Conservation (phyloP, 2,797 vertebrate species). For the Scolopax bukidnonensis region DNA sequence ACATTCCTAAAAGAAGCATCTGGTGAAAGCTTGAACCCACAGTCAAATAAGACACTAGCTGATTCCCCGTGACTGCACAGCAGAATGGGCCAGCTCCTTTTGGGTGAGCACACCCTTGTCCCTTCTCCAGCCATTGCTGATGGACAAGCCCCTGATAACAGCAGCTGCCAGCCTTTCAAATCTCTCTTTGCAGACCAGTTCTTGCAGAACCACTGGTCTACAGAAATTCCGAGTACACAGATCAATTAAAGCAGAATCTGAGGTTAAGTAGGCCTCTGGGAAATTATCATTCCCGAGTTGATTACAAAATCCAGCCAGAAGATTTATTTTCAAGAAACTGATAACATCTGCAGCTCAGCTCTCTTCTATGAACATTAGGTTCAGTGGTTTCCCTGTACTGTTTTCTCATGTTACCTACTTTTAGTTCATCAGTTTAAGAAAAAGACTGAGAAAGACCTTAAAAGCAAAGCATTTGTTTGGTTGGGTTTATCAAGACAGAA, state of each 20-base stretch:
- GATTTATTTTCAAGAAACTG: not conserved
- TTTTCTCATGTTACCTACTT: not conserved
- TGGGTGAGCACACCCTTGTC: not conserved
- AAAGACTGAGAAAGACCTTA: not conserved
- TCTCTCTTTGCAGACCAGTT: not conserved
- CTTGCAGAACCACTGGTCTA: not conserved
- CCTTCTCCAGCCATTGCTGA: accelerated
- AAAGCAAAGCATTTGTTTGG: not conserved
- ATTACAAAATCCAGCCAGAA: constrained; percentile 18
- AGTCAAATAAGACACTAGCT: not conserved
- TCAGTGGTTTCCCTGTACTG: not conserved
- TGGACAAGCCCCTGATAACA: not conserved
- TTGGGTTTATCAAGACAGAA: not conserved
- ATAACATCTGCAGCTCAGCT: not conserved
- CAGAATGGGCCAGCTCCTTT: not conserved
- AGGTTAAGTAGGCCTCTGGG: not conserved
- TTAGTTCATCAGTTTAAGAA: not conserved
- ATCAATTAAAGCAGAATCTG: not conserved
- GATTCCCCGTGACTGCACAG: not conserved
- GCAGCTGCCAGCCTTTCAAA: not conserved
- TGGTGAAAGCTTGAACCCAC: not conserved
- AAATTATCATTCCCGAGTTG: not conserved
- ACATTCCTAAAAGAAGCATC: not conserved
- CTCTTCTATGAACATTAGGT: not conserved
- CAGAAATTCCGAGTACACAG: not conserved